Evolutionary conservation across 2,888 invertebrate genomes (phyloP), one percentile per base, ranked within the genome.

Genomic region (Mythimna pallens): DNA sequence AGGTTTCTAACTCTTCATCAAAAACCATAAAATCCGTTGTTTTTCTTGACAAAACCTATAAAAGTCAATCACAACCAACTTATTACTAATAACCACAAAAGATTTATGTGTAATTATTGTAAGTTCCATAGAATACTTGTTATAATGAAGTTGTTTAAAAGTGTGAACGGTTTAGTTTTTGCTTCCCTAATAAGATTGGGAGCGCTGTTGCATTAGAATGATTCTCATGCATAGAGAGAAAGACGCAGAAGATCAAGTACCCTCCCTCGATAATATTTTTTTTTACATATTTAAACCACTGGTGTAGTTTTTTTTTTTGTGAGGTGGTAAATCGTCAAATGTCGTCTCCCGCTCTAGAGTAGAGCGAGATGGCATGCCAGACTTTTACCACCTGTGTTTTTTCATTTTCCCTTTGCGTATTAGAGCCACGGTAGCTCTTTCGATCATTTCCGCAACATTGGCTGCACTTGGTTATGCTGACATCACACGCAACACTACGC

Each of bases 111-210:
- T 36, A 22, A 36, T 43, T 54, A 25, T 25, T 10, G 25, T 52
- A 34, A n/a, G 14, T 9, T 22, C 5, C 10, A 52, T n/a, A 36
- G 7, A 17, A 50, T 36, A 62, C 68, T 54, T 36, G 47, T 65
- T 62, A 64, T 65, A 78, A 82, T 76, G 52, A 76, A 76, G 68
- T 69, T 69, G 67, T 70, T 34, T 22, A 64, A 34, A 62, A 64
- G 58, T 71, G 62, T 57, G 50, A 58, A 59, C 55, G 0, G 25
- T 34, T 43, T 54, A 61, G 73, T 83, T 78, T 83, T 78, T 76
- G 59, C 59, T n/a, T 67, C n/a, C 58, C 50, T 58, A 30, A 62
- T 63, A 34, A 70, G 59, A 63, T 73, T 57, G 50, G 64, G 59
- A 72, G 57, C 57, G 30, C n/a, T 30, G 65, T 72, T 66, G 69